A percentile compares a stretch with the other conserved stretches of the same genome.
phyloP scores from a whole-genome alignment of 64 coral and sea anemone genomes.

The Dendrophyllia cribrosa region DNA sequence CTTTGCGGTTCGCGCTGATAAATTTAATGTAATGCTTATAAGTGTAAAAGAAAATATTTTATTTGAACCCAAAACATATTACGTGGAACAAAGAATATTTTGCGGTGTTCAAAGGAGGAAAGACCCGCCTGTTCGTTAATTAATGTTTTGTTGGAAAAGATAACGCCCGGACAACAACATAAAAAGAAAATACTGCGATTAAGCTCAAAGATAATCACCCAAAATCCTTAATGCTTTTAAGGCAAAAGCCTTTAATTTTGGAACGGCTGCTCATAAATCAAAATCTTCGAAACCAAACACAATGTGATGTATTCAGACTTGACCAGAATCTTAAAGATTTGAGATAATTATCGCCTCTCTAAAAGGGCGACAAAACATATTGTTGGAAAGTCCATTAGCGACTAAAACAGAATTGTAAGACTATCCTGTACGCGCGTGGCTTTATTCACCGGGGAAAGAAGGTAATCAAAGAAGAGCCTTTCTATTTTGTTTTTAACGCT shows the following conservation, averaged over 20 bases:
- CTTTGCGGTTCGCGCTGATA: neutral
- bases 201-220: neutral
- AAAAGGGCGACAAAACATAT: slow-evolving; percentile 16
- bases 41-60: slow-evolving; percentile 23
- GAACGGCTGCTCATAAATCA: neutral
- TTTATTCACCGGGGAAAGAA: neutral
- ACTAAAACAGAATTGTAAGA: neutral
- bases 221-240: neutral
- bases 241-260: neutral
- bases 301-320: neutral
- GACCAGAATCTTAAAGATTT: neutral
- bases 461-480: too few relatives aligned
- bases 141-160: slow-evolving; percentile 22
- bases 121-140: neutral
- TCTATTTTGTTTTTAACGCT: neutral
- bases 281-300: neutral
- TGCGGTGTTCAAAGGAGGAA: neutral
- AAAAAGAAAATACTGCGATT: slow-evolving; percentile 4
- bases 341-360: slow-evolving; percentile 25
- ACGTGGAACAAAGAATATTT: slow-evolving; percentile 27
- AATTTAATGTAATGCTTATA: neutral
- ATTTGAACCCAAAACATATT: slow-evolving; percentile 1
- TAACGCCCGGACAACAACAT: slow-evolving; percentile 12
- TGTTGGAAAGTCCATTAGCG: slow-evolving; percentile 40
- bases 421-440: too few relatives aligned